Conservation (phyloP, 2,113 vertebrate genomes). For the Cochlearius cochlearius region DNA sequence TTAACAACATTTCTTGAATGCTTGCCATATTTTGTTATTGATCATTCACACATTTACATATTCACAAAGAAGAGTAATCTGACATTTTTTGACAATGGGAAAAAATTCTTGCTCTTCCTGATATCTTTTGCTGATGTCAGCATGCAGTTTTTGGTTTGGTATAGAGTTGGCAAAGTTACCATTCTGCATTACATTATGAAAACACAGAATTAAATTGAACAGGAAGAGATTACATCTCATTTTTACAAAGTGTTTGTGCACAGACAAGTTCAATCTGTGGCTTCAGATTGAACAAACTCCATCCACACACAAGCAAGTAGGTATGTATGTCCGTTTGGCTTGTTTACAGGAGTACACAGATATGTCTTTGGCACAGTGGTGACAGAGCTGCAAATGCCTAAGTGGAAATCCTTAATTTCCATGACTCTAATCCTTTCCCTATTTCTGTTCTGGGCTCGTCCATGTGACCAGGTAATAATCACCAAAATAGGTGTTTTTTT, state of each 20-base stretch:
- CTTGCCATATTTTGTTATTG: not conserved
- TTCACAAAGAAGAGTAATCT: not conserved
- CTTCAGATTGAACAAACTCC: not conserved
- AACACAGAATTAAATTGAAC: not conserved
- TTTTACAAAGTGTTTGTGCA: not conserved
- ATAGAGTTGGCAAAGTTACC: not conserved
- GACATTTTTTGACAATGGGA: not conserved
- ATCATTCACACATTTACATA: not conserved
- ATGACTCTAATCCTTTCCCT: not conserved
- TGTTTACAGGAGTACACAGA: not conserved
- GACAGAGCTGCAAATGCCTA: not conserved
- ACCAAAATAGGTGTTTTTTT: not conserved
- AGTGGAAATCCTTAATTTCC: not conserved
- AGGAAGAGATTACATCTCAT: not conserved
- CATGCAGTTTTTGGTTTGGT: not conserved
- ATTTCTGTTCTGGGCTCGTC: not conserved
- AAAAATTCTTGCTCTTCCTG: not conserved
- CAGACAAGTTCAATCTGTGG: not conserved
- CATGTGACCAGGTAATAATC: not conserved
- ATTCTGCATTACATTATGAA: accelerated
- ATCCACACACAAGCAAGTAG: not conserved
- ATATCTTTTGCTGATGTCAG: not conserved
- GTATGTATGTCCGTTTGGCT: not conserved
- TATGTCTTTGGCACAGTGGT: not conserved
- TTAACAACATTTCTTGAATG: not conserved